Evolutionary conservation across 2,113 vertebrate genomes (phyloP), one percentile per base, ranked within the genome.

Genomic region (Columba janthina): DNA sequence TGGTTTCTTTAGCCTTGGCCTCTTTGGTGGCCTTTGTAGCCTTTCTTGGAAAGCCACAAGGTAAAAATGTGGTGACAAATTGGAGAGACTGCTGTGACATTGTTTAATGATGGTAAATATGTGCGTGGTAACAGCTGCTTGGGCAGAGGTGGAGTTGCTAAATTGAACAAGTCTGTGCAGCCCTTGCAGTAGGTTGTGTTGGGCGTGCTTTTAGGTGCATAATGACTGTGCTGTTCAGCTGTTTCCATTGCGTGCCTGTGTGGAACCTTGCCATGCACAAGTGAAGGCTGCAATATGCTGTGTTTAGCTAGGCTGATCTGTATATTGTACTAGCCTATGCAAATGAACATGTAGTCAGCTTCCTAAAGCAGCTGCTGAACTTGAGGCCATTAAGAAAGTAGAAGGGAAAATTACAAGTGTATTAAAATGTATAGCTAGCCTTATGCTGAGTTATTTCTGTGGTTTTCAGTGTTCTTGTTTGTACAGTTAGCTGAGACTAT

Each of bases 101-200:
- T 72, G 8, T 44, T 51, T 61, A 18, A 3, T 5, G 54, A 28
- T 17, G 15, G 25, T 22, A 12, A 1, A 71, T 29, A 1, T 16
- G n/a, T 29, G 38, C 0, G 0, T 1, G 13, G 46, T 53, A 57
- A 50, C 62, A 51, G 64, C 88, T 83, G 58, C 34, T 58, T 2
- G 10, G 32, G 57, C 73, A 46, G 54, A 51, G 56, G 19, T 46
- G 51, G 60, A 50, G 78, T 10, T 51, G 15, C 31, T 38, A 20
- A 51, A 9, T 0, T 11, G 60, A n/a, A 17, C n/a, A 36, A 60
- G 40, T 53, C 48, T 6, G 13, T 38, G 71, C 48, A 75, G 9
- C 53, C 42, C 42, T 25, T 29, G 74, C 25, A 7, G 0, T 40
- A 28, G 29, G 29, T 32, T 38, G 28, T 4, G 9, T 2, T 38